These are phyloP conservation scores for Piscicola geometra DNA, from an alignment of 2,888 invertebrate genomes.

Conservation along the genomic window DNA sequence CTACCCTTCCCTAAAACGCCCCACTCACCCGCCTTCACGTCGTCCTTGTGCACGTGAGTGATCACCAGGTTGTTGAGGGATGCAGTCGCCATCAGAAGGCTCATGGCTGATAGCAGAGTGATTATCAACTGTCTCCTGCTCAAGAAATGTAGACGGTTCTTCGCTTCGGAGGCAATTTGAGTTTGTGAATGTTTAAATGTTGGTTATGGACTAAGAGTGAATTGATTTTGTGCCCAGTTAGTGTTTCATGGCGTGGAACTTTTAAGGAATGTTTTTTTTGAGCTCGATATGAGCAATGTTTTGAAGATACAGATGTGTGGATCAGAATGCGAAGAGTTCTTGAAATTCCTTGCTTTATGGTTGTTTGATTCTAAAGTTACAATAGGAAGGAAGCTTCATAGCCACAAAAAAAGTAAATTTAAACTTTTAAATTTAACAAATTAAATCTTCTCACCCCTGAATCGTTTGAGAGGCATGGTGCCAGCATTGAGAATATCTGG, in stretches of 20 bases:
- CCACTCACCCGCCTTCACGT: conserved; percentile 5
- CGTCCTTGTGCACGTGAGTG: conserved; percentile 14
- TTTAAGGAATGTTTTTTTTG: no score
- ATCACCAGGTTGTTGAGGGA: conserved; percentile 4
- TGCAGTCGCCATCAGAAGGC: conserved; percentile 5
- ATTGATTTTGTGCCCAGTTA: no score
- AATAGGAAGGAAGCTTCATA: no score
- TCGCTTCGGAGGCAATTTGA: conserved; percentile 12
- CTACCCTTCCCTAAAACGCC: neutral
- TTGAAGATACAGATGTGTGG: no score
- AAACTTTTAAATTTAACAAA: neutral
- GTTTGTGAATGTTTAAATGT: no score
- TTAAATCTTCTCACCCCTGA: conserved; percentile 6
- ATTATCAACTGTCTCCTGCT: conserved; percentile 11
- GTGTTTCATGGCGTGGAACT: no score
- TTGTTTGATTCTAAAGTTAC: no score
- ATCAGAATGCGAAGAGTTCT: no score
- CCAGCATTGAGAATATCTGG: conserved; percentile 14
- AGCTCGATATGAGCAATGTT: no score
- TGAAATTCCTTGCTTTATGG: no score
- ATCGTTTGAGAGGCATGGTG: conserved; percentile 3
- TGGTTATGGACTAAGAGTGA: no score
- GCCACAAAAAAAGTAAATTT: no score
- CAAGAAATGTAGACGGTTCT: neutral
- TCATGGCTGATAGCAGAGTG: neutral